Evolutionary conservation across 2,888 invertebrate genomes (phyloP), one percentile per base, ranked within the genome.

Genomic region (Omphaloscelis lunosa): DNA sequence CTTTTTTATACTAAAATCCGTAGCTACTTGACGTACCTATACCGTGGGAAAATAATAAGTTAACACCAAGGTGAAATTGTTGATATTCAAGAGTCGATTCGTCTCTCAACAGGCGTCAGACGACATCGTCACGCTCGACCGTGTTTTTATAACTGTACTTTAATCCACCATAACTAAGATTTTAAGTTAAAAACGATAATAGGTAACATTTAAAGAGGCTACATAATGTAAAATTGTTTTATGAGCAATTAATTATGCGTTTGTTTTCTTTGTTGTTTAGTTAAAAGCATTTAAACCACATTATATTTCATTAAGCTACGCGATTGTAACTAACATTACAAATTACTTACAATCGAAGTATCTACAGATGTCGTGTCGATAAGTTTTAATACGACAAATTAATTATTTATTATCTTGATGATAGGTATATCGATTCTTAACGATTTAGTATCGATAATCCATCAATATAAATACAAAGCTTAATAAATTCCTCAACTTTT

Each of bases 11-110:
- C 4, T 41, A 51, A 62, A 72, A 66, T 70, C 53, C 61, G 63
- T 69, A 68, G 62, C 70, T 29, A 78, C 29, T 66, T 56, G 69
- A 63, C 23, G 45, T 65, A 66, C 29, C 48, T 65, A 66, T 81
- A 90, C 83, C 86, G 92, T 95, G 95, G 95, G 95, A 95, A 95
- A 94, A 93, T 85, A 77, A 86, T 86, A 86, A 92, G 90, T 91
- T 90, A 91, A 88, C 89, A 90, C 89, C 90, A 89, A 90, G 91
- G 89, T 90, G n/a, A n/a, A 88, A 92, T 92, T 91, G 91, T 92
- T 91, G 90, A 90, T 92, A 93, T 91, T 90, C 90, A 88, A 88
- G 86, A 89, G 85, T 86, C 83, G 89, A 90, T 90, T 90, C 89
- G 88, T 88, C 87, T 92, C 92, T 91, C 91, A 90, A 89, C 93